A percentile compares a stretch with the other conserved stretches of the same genome.
These are phyloP conservation scores for Ctenodactylus gundi DNA, from an alignment of 2,113 vertebrate species.

Conservation along the genomic window DNA sequence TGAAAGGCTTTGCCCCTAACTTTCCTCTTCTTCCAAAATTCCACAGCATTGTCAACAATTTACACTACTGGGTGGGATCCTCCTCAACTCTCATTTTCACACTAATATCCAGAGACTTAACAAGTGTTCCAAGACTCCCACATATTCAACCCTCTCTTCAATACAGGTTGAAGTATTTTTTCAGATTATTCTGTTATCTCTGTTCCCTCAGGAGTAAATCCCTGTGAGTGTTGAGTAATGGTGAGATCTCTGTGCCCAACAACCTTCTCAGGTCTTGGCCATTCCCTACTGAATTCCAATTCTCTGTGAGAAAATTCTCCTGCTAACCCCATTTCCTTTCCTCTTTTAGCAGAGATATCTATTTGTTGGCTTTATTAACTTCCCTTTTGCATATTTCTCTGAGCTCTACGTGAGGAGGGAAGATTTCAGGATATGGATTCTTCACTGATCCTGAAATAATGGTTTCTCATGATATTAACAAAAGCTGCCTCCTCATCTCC, in stretches of 20 bases:
- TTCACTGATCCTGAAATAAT: background rate
- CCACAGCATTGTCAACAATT: background rate
- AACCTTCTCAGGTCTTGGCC: background rate
- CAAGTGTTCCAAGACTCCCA: background rate
- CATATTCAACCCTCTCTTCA: background rate
- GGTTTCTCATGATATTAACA: background rate
- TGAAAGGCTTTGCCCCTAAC: background rate
- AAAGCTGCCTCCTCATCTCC: background rate
- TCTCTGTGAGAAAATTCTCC: background rate
- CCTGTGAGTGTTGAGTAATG: background rate
- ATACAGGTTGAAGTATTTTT: background rate
- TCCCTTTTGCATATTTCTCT: conserved; percentile 17
- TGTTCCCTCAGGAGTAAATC: background rate
- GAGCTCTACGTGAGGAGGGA: background rate
- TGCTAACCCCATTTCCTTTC: background rate
- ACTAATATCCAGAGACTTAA: background rate
- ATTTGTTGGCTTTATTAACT: background rate
- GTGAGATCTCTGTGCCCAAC: background rate
- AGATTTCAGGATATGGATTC: background rate
- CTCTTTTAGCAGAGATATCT: background rate
- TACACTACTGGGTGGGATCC: background rate
- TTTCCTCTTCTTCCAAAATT: background rate
- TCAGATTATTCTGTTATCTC: background rate
- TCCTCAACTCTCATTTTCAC: background rate
- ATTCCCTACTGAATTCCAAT: background rate